Evolutionary conservation across 2,888 invertebrate genomes (phyloP).

Genomic region (Hoplodrina ambigua): DNA sequence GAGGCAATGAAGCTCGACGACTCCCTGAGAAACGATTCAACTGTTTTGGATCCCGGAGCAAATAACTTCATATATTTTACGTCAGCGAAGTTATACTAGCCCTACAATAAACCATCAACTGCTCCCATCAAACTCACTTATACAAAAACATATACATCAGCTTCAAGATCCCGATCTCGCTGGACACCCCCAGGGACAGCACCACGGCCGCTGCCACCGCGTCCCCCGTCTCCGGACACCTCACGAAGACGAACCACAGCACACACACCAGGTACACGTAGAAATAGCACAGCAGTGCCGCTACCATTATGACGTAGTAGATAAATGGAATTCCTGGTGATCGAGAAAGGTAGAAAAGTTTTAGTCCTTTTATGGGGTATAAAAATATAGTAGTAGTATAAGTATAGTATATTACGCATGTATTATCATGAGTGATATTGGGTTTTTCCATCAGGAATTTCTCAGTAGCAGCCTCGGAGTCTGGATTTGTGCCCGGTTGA

Average conservation of each 20-base stretch:
- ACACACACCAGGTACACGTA: slow-evolving; percentile 67
- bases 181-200: slow-evolving; percentile 64
- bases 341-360: not conserved
- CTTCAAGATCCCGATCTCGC: slow-evolving; percentile 66
- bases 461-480: too few relatives aligned
- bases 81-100: too few relatives aligned
- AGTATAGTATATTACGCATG: too few relatives aligned
- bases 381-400: too few relatives aligned
- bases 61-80: too few relatives aligned
- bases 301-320: slow-evolving; percentile 57
- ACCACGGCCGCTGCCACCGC: slow-evolving; percentile 59
- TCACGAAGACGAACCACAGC: slow-evolving; percentile 68
- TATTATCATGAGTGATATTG: too few relatives aligned
- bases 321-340: slow-evolving; percentile 61
- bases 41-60: too few relatives aligned
- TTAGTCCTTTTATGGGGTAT: not conserved
- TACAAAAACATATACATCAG: slow-evolving; percentile 63
- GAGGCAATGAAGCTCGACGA: too few relatives aligned
- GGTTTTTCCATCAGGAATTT: too few relatives aligned
- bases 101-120: too few relatives aligned
- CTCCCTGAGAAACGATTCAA: too few relatives aligned
- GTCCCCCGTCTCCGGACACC: slow-evolving; percentile 56
- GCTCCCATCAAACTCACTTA: slow-evolving; percentile 57
- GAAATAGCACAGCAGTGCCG: slow-evolving; percentile 44
- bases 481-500: too few relatives aligned